A percentile compares a stretch with the other conserved stretches of the same genome.
Evolutionary conservation across 2,888 invertebrate species (phyloP).

Genomic region (Platycheirus rosarum): DNA sequence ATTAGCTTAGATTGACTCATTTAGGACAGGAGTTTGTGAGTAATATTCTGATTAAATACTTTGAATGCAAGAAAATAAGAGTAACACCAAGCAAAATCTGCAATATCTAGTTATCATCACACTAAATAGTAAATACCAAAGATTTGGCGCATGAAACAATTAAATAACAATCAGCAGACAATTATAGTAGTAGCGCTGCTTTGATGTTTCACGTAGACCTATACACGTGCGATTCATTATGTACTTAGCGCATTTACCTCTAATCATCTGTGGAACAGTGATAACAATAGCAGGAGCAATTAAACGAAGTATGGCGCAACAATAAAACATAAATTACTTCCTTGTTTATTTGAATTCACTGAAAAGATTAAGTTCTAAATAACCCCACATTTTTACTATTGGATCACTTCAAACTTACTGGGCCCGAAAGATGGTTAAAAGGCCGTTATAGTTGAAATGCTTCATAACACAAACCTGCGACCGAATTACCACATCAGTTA

Average conservation of each 20-base stretch:
- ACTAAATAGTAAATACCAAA: not conserved
- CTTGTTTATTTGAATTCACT: not conserved
- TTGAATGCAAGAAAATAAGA: too few species aligned
- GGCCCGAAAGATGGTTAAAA: too few species aligned
- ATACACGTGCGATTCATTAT: not conserved
- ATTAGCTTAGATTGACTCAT: conserved; percentile 1
- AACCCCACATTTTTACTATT: too few species aligned
- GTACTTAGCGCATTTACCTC: not conserved
- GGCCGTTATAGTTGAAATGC: too few species aligned
- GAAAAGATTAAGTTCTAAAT: too few species aligned
- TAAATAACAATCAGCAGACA: conserved; percentile 14
- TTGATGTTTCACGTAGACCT: conserved; percentile 19
- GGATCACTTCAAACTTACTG: too few species aligned
- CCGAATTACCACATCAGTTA: too few species aligned
- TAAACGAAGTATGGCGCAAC: conserved; percentile 10
- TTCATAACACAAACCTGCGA: too few species aligned
- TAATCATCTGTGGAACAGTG: not conserved
- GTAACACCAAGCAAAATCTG: too few species aligned
- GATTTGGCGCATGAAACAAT: not conserved
- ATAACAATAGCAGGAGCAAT: not conserved
- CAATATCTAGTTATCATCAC: too few species aligned
- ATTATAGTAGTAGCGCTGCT: not conserved
- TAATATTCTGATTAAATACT: too few species aligned
- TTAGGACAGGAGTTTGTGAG: not conserved
- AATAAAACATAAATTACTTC: conserved; percentile 2